phyloP scores from a whole-genome alignment of 2,113 vertebrate genomes.

The Ptilonorhynchus violaceus region DNA sequence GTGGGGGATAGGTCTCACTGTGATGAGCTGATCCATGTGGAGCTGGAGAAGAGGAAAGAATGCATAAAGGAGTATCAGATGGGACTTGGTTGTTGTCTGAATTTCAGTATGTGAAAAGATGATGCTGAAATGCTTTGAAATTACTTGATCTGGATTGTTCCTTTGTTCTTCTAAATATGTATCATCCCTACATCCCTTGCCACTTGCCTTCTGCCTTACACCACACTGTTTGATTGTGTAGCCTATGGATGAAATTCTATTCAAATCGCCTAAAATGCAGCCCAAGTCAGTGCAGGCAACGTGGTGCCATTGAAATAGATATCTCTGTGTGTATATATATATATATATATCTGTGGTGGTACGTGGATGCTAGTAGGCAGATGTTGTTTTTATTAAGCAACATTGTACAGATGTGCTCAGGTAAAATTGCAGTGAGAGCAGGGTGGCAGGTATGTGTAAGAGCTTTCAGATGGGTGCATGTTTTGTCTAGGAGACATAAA shows the following conservation, averaged over 20 bases:
- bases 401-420: background rate
- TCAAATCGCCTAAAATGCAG: background rate
- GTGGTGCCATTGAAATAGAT: background rate
- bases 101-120: background rate
- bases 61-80: background rate
- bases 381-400: background rate
- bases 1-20: background rate
- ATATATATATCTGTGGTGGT: background rate
- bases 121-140: background rate
- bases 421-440: background rate
- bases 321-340: background rate
- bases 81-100: background rate
- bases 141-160: background rate
- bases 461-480: background rate
- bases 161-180: background rate
- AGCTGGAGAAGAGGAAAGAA: background rate
- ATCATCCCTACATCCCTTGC: background rate
- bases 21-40: constrained; percentile 23
- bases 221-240: background rate
- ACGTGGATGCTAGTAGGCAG: background rate
- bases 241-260: background rate
- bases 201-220: background rate
- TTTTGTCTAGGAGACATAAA: background rate
- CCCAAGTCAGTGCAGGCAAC: background rate
- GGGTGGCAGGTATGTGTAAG: background rate